Evolutionary conservation across 2,113 vertebrate species (phyloP), one percentile per base, ranked within the genome.

Genomic region (Phocoena phocoena): DNA sequence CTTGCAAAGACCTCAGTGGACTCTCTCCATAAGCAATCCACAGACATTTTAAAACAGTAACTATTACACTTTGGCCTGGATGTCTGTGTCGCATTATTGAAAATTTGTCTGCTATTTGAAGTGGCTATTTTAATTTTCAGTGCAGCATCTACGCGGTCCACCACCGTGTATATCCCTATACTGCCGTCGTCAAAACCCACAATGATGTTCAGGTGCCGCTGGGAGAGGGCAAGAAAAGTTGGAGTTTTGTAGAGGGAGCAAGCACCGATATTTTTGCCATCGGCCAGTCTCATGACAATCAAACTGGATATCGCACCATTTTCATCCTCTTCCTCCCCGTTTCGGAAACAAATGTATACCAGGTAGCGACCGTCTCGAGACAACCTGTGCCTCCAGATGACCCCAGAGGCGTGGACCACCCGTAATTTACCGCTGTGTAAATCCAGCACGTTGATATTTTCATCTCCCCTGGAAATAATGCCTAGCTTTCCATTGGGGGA

Each of bases 51-150:
- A 97, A 99, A 99, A 97, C 98, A 99, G n/a, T 99, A 99, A 97
- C 99, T 99, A 90, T 99, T 98, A 77, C 99, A 99, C 97, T 99
- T 99, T 50, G 99, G 99, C 85, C 99, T 99, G 95, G 99, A 99
- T 93, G 99, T 98, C 97, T 99, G 99, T 5, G 99, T 98, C 62
- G 99, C 84, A 1, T 98, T 99, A 98, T 99, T 99, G 98, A 99
- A 99, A 97, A 99, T 99, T 96, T 99, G 99, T 36, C 99, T 99
- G 98, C 99, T 99, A 96, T 99, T 99, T 62, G 99, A 99, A 86
- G 99, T 99, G 97, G 99, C 99, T 17, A 99, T 99, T 98, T 99
- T 99, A 96, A 99, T 99, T 97, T 99, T 99, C 96, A 99, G 98
- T 6, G 99, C 99, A 2, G 99, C 99, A 6, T 99, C 99, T 0